These are phyloP conservation scores for Colletes gigas DNA, from an alignment of 1,140 invertebrate species.

Conservation along the genomic window DNA sequence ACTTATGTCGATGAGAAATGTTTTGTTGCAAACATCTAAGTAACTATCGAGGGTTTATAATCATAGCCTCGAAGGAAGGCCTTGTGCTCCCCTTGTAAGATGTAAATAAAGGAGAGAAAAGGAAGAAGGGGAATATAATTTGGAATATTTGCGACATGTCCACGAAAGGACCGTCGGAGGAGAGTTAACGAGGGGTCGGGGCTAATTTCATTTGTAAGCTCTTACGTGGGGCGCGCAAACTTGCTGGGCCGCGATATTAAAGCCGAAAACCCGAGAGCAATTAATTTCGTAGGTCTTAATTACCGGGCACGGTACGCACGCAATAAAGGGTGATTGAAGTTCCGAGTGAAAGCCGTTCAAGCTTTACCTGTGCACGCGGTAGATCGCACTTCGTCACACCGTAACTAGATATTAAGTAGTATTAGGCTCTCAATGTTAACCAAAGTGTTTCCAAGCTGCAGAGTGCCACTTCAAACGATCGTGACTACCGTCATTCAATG, in stretches of 20 bases:
- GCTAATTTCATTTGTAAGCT: not conserved
- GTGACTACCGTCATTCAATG: not conserved
- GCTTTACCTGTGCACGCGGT: not conserved
- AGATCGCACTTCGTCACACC: slow-evolving; percentile 9
- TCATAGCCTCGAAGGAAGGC: too few relatives aligned
- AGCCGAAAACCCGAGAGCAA: not conserved
- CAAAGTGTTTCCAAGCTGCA: slow-evolving; percentile 28
- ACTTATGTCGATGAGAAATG: too few relatives aligned
- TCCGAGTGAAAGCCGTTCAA: not conserved
- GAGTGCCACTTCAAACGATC: slow-evolving; percentile 15
- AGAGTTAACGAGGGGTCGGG: not conserved
- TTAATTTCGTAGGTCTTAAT: slow-evolving; percentile 20
- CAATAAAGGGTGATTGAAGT: slow-evolving; percentile 21
- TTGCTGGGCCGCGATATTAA: not conserved
- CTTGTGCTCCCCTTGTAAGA: too few relatives aligned
- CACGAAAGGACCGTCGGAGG: not conserved
- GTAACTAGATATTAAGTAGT: slow-evolving; percentile 23
- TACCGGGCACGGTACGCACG: not conserved
- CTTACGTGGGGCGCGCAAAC: not conserved
- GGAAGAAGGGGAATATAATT: not conserved
- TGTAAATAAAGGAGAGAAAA: not conserved
- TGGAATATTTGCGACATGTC: not conserved
- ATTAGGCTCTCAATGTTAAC: slow-evolving; percentile 15
- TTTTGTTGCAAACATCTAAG: too few relatives aligned
- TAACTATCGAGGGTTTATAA: too few relatives aligned